A percentile compares a stretch with the other conserved stretches of the same genome.
Evolutionary conservation across 1,140 invertebrate species (phyloP).

Genomic region (Stegodyphus mimosarum): DNA sequence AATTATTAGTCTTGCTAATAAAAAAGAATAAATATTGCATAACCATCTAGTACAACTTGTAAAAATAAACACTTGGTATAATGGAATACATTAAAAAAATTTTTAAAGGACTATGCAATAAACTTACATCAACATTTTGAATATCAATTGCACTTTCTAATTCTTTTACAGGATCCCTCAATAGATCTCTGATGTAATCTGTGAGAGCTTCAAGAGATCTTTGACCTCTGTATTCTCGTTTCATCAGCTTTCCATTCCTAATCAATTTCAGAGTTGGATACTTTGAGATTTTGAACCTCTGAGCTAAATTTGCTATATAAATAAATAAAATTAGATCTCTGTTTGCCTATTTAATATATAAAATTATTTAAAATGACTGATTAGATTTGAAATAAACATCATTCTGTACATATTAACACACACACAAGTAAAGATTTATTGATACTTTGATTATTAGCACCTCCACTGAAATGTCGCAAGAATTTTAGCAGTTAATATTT

Average conservation of each 20-base stretch:
- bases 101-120: background rate
- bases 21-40: too few species aligned
- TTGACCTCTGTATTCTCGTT: conserved; percentile 93
- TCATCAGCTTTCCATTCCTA: conserved; percentile 90
- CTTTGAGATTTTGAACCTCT: conserved; percentile 95
- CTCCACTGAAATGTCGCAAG: too few species aligned
- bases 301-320: conserved; percentile 78
- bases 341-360: conserved; percentile 25
- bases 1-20: too few species aligned
- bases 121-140: conserved; percentile 78
- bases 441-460: too few species aligned
- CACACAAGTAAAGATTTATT: too few species aligned
- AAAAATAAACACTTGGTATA: too few species aligned
- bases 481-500: too few species aligned
- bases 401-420: background rate
- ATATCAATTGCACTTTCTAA: conserved; percentile 82
- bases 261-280: conserved; percentile 98
- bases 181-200: conserved; percentile 86
- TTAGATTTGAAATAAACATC: background rate
- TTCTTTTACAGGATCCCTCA: conserved; percentile 89
- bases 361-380: conserved; percentile 19
- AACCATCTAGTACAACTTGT: too few species aligned
- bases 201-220: conserved; percentile 86
- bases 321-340: conserved; percentile 24
- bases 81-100: too few species aligned